Conservation (phyloP, 2,888 invertebrate genomes). For the Dynastes grantii region DNA sequence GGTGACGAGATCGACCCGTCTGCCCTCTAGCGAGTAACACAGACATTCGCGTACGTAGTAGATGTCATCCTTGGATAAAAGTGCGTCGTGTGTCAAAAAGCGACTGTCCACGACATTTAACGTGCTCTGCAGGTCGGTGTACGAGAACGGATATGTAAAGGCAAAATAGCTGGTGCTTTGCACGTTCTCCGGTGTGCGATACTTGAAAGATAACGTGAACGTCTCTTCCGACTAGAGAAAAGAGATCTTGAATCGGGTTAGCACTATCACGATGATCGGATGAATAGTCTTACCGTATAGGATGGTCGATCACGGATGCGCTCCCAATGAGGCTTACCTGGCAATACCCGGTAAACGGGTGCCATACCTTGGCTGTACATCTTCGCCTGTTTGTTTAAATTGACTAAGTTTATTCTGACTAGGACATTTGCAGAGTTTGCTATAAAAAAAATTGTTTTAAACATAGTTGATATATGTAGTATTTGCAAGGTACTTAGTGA, state of each 20-base stretch:
- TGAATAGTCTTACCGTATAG: slow-evolving; percentile 72
- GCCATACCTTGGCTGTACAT: slow-evolving; percentile 94
- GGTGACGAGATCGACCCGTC: slow-evolving; percentile 87
- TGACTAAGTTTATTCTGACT: slow-evolving; percentile 88
- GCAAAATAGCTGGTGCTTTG: slow-evolving; percentile 88
- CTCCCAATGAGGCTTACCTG: slow-evolving; percentile 88
- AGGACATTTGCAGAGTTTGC: slow-evolving; percentile 72
- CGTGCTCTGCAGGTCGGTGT: slow-evolving; percentile 84
- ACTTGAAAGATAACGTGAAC: slow-evolving; percentile 84
- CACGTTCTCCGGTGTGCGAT: slow-evolving; percentile 79
- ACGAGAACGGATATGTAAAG: slow-evolving; percentile 93
- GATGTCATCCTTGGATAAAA: slow-evolving; percentile 76
- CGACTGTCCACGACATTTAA: slow-evolving; percentile 80
- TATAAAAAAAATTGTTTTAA: slow-evolving; percentile 56
- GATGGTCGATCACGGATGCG: slow-evolving; percentile 85
- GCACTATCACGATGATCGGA: too few relatives aligned
- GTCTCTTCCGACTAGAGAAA: slow-evolving; percentile 74
- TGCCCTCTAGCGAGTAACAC: slow-evolving; percentile 83
- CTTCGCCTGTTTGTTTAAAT: slow-evolving; percentile 91
- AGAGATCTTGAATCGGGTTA: neutral
- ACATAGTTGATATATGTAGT: too few relatives aligned
- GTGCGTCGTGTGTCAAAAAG: slow-evolving; percentile 60
- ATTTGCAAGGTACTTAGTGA: too few relatives aligned
- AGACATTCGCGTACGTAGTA: slow-evolving; percentile 90
- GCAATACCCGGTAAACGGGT: slow-evolving; percentile 84